Evolutionary conservation across 2,797 vertebrate species (phyloP), one percentile per base, ranked within the genome.

Genomic region (Lithobates sylvaticus): DNA sequence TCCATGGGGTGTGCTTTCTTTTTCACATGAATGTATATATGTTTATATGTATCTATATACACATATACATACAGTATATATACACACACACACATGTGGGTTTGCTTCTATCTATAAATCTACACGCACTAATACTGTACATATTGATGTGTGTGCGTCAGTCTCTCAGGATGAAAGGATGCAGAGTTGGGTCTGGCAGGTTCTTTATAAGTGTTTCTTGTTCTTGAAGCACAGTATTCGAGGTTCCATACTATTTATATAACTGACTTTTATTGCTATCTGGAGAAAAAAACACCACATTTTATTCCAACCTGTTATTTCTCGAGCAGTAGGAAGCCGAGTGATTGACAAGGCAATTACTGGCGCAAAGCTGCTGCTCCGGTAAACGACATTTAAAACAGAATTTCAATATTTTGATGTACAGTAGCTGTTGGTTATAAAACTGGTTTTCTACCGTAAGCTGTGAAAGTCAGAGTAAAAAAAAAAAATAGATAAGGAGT

Each of bases 331-430:
- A 84, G 89, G 93, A 93, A 91, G 90, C 65, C 79, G 68, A 77
- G 78, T 95, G 94, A 97, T 91, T 96, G 96, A 96, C 96, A 96
- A 94, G 92, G 94, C 95, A 97, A 96, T 97, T 97, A 96, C 93
- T 84, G 92, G 89, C 80, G 92, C 90, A 95, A 91, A 94, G 90
- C 91, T 92, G 91, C 91, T 91, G 90, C 94, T 93, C 92, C 91
- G 91, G 91, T 93, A 89, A 93, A 91, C 92, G 93, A 96, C 93
- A 92, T 94, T 94, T 92, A 94, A 96, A 96, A 96, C 94, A 95
- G 93, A 94, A 94, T 94, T 94, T 94, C 92, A 94, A 91, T 90
- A 92, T 93, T 95, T 94, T 89, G 79, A 81, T 0, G 23, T 84
- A 87, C 42, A 81, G 83, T 76, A 89, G 64, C 32, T 88, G 29